Evolutionary conservation across 1,140 invertebrate genomes (phyloP).

Genomic region (Venustaconcha ellipsiformis): DNA sequence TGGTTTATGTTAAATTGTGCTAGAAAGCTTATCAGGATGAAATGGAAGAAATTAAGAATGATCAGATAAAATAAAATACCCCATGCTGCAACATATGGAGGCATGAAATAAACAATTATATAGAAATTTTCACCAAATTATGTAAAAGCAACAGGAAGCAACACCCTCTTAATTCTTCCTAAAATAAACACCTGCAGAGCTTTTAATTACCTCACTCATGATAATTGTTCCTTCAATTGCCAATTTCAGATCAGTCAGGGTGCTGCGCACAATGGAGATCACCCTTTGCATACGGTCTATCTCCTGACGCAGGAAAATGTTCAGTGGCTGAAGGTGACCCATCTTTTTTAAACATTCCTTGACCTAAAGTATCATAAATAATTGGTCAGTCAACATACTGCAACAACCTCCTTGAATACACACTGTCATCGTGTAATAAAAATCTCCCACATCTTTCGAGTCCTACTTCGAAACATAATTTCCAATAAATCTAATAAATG

Average conservation of each 20-base stretch:
- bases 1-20: too few species aligned
- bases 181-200: too few species aligned
- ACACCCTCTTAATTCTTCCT: too few species aligned
- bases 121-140: too few species aligned
- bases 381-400: neutral
- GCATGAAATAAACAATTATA: too few species aligned
- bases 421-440: neutral
- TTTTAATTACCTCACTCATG: conserved; percentile 83
- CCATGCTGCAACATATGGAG: too few species aligned
- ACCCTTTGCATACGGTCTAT: conserved; percentile 67
- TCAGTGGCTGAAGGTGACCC: conserved; percentile 68
- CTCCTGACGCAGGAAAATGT: conserved; percentile 66
- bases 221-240: conserved; percentile 98
- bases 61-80: too few species aligned
- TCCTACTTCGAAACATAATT: too few species aligned
- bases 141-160: too few species aligned
- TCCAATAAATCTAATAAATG: too few species aligned
- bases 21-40: too few species aligned
- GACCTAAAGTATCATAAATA: conserved; percentile 40
- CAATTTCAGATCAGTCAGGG: conserved; percentile 88
- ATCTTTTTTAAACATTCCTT: conserved; percentile 80
- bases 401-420: neutral
- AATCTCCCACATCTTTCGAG: neutral
- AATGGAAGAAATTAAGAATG: too few species aligned
- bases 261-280: conserved; percentile 69